Base-by-base conservation (phyloP, 2,113 vertebrate genomes). In the Cololabis saira region DNA sequence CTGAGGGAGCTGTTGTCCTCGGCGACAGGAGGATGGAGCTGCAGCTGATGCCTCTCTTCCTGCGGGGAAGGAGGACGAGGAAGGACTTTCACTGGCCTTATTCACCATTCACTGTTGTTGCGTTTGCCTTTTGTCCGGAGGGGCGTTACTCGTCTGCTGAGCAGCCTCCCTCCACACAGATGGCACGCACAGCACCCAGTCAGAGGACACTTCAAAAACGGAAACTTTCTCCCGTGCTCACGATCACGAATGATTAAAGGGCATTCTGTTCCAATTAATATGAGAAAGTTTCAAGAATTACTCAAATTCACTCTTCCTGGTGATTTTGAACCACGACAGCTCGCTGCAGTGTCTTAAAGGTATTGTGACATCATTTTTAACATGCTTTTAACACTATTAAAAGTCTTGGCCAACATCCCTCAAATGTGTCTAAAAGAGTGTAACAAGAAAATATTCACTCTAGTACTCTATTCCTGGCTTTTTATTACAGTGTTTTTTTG, bases 1-100 rank as follows among this genome's bases (percentile, higher is more conserved):
- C 95, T 92, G 70, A 93, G 93, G 81, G 93, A 92, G 57, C 92
- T 89, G 83, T 91, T 92, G 80, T 96, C 87, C 27, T 85, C 68
- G 19, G 84, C 76, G 48, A 88, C 85, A 50, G 94, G 84, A 51
- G 94, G 91, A 18, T 95, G 92, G 19, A 91, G 94, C 71, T 96
- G 95, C 84, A 94, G 86, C 93, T 94, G 89, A 89, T 93, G 92
- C 47, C 95, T 91, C 90, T 96, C 95, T 73, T 98, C 96, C 97
- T 99, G 76, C 17, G 76, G 85, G 82, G 79, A 83, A 83, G 85
- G 79, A 86, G 68, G 74, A 84, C 8, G 17, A 80, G 66, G 67
- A 82, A 81, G 78, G 85, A 74, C 74, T 74, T 80, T 79, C 57
- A 66, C 50, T 65, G 74, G 71, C 79, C 71, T 78, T 49, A 43